Conservation (phyloP, 2,888 invertebrate genomes). For the Agrenia bidenticulata region DNA sequence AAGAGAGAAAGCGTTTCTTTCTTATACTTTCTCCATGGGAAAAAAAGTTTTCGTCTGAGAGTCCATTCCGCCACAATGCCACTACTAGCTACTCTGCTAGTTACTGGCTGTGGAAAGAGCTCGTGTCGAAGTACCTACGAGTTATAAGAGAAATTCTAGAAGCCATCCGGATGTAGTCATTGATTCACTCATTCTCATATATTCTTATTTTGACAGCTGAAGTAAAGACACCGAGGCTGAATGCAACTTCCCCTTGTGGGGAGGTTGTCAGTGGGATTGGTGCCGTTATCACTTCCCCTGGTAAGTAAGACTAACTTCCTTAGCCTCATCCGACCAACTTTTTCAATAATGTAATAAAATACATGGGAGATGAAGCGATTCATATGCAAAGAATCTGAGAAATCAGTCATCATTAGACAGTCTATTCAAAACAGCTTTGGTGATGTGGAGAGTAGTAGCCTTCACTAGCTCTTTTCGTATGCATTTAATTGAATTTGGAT, state of each 20-base stretch:
- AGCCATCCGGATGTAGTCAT: no score
- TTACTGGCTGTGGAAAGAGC: no score
- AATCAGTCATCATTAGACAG: neutral
- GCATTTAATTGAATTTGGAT: no score
- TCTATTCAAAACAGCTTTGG: neutral
- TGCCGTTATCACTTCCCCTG: slow-evolving; percentile 57
- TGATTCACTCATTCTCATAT: neutral
- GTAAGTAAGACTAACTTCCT: slow-evolving; percentile 24
- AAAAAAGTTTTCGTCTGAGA: neutral
- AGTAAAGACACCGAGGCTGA: slow-evolving; percentile 49
- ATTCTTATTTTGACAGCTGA: slow-evolving; percentile 28
- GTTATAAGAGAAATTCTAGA: no score
- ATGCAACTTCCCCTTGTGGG: slow-evolving; percentile 54
- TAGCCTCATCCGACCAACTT: neutral
- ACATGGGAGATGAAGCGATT: neutral
- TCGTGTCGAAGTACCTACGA: no score
- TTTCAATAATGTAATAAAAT: neutral
- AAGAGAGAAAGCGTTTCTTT: neutral
- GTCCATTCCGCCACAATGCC: no score
- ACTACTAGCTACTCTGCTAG: no score
- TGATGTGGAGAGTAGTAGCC: no score
- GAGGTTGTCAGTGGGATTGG: slow-evolving; percentile 54
- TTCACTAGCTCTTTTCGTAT: no score
- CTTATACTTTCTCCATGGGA: neutral
- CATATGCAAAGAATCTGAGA: no score